These are phyloP conservation scores for Tetrao urogallus DNA, from an alignment of 2,113 vertebrate species.

Conservation along the genomic window DNA sequence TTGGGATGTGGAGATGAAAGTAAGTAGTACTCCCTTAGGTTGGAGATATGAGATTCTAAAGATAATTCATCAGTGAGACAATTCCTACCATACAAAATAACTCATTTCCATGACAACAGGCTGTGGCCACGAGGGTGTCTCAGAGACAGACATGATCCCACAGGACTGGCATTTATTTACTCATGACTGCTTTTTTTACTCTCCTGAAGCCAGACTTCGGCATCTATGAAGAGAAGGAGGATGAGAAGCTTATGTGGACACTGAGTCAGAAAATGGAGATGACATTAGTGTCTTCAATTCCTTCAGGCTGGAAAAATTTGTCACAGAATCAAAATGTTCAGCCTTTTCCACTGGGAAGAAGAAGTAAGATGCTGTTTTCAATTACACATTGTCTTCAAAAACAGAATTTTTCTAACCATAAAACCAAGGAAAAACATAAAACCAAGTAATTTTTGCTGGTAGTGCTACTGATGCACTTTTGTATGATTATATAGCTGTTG, in stretches of 20 bases:
- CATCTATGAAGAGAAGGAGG: not conserved
- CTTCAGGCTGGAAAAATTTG: not conserved
- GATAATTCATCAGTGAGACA: not conserved
- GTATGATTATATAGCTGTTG: not conserved
- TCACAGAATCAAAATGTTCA: not conserved
- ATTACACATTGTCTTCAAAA: rapidly evolving
- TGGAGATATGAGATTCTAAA: not conserved
- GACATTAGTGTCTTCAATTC: not conserved
- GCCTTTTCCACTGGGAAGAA: not conserved
- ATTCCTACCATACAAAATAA: not conserved
- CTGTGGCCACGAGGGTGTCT: not conserved
- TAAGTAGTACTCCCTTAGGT: not conserved
- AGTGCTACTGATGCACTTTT: not conserved
- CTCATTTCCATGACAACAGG: not conserved
- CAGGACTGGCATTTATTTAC: not conserved
- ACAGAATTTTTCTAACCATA: not conserved
- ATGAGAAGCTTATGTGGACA: not conserved
- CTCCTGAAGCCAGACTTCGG: not conserved
- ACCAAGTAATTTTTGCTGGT: not conserved
- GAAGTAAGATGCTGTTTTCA: not conserved
- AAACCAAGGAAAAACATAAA: not conserved
- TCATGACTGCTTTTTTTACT: not conserved
- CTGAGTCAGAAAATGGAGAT: not conserved
- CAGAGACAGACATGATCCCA: not conserved
- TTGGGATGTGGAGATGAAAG: not conserved